These are phyloP conservation scores for Chromoteleia sp. DNA, from an alignment of 2,888 invertebrate species.

Conservation along the genomic window DNA sequence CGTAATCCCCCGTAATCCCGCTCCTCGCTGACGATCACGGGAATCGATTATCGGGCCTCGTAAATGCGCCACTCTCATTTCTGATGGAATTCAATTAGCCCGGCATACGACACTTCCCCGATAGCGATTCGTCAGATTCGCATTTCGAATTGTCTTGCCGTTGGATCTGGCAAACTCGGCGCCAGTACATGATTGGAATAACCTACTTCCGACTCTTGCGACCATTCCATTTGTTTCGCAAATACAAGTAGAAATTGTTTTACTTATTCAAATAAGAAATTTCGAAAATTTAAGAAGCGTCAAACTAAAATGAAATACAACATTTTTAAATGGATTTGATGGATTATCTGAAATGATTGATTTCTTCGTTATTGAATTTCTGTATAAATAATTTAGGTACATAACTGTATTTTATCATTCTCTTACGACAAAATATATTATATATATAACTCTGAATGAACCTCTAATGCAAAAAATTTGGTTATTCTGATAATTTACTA, in stretches of 20 bases:
- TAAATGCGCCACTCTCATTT: slow-evolving; percentile 69
- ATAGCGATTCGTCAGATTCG: slow-evolving; percentile 59
- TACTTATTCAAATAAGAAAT: not conserved
- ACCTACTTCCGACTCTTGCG: slow-evolving; percentile 23
- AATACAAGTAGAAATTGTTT: not conserved
- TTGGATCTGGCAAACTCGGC: slow-evolving; percentile 9
- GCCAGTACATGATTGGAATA: slow-evolving; percentile 33
- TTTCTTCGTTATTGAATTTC: no score
- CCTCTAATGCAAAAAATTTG: no score
- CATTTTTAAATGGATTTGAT: no score
- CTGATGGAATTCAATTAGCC: slow-evolving; percentile 71
- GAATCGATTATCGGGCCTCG: slow-evolving; percentile 78
- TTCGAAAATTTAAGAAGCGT: not conserved
- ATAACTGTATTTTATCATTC: no score
- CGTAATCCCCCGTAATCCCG: slow-evolving; percentile 78
- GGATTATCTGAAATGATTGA: no score
- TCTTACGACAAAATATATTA: no score
- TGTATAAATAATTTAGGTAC: no score
- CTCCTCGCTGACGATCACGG: slow-evolving; percentile 74
- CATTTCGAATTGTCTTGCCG: slow-evolving; percentile 53
- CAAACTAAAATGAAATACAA: no score
- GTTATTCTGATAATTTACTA: not conserved
- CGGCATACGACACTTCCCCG: slow-evolving; percentile 56
- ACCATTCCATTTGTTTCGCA: slow-evolving; percentile 9
- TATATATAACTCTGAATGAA: no score